A percentile compares a stretch with the other conserved stretches of the same genome.
These are phyloP conservation scores for Wasmannia auropunctata DNA, from an alignment of 1,140 invertebrate genomes.

Conservation along the genomic window DNA sequence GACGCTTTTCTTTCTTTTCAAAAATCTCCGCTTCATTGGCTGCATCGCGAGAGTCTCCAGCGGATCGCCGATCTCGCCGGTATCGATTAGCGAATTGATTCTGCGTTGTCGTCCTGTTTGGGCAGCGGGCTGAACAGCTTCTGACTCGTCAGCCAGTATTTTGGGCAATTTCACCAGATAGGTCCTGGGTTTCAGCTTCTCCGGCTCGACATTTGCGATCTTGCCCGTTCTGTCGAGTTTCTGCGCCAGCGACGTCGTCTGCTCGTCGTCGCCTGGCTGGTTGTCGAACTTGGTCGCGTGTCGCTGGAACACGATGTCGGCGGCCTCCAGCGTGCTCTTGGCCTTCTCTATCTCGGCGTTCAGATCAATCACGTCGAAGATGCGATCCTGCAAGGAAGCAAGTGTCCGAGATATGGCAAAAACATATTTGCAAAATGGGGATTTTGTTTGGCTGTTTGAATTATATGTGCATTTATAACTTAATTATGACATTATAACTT, in stretches of 20 bases:
- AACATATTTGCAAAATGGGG: background rate
- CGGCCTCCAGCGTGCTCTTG: conserved; percentile 77
- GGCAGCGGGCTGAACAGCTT: conserved; percentile 31
- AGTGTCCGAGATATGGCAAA: background rate
- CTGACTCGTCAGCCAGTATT: conserved; percentile 62
- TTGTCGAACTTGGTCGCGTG: conserved; percentile 83
- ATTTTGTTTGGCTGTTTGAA: background rate
- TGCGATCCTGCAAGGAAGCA: conserved; percentile 76
- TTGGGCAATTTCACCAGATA: conserved; percentile 76
- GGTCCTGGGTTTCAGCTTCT: conserved; percentile 68
- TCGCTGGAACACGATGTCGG: conserved; percentile 77
- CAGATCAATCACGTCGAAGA: conserved; percentile 83
- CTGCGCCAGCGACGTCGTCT: conserved; percentile 70
- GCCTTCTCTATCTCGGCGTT: conserved; percentile 83
- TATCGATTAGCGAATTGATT: conserved; percentile 75
- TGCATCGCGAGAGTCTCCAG: conserved; percentile 46
- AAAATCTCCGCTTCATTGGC: conserved; percentile 72
- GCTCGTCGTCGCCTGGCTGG: conserved; percentile 62
- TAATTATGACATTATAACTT: background rate
- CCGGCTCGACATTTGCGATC: conserved; percentile 61
- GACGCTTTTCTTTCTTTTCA: conserved; percentile 81
- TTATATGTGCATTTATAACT: background rate
- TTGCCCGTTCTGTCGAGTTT: conserved; percentile 76
- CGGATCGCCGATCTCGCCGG: conserved; percentile 62
- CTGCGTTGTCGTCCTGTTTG: conserved; percentile 42